These are phyloP conservation scores for Pseudoips prasinana DNA, from an alignment of 2,888 invertebrate genomes.

Conservation along the genomic window DNA sequence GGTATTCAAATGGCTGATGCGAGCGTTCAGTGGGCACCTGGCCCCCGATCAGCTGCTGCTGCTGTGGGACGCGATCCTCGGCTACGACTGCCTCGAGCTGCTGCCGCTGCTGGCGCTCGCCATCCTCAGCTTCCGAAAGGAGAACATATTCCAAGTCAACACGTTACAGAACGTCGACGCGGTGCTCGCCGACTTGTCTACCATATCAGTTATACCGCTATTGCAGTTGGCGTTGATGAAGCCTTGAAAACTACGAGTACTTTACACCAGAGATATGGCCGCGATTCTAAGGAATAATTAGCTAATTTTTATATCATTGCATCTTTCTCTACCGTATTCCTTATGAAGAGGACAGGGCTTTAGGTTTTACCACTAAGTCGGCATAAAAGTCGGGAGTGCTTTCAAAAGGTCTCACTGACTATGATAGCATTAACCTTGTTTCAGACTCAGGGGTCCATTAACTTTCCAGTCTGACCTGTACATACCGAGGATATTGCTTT, in stretches of 20 bases:
- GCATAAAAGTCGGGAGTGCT: too few relatives aligned
- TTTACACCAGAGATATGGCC: too few relatives aligned
- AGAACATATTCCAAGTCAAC: constrained; percentile 89
- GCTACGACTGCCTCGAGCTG: constrained; percentile 95
- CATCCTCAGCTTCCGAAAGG: constrained; percentile 92
- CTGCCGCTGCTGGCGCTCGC: constrained; percentile 92
- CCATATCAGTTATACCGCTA: constrained; percentile 92
- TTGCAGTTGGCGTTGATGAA: constrained; percentile 90
- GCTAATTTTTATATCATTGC: too few relatives aligned
- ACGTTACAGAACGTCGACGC: constrained; percentile 92
- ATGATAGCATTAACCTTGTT: too few relatives aligned
- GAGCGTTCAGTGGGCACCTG: constrained; percentile 97
- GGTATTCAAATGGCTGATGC: constrained; percentile 98
- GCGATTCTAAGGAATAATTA: too few relatives aligned
- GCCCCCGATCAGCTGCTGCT: constrained; percentile 95
- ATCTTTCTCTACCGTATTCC: too few relatives aligned
- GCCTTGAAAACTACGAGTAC: constrained; percentile 45
- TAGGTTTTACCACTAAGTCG: too few relatives aligned
- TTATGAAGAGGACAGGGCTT: too few relatives aligned
- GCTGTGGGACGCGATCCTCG: constrained; percentile 95
- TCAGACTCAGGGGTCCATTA: too few relatives aligned
- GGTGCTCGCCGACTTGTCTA: constrained; percentile 93
- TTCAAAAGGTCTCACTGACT: too few relatives aligned
- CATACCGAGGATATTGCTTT: too few relatives aligned
- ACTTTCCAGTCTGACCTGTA: too few relatives aligned